Evolutionary conservation across 2,797 vertebrate genomes (phyloP), one percentile per base, ranked within the genome.

Genomic region (Dipus sagitta): DNA sequence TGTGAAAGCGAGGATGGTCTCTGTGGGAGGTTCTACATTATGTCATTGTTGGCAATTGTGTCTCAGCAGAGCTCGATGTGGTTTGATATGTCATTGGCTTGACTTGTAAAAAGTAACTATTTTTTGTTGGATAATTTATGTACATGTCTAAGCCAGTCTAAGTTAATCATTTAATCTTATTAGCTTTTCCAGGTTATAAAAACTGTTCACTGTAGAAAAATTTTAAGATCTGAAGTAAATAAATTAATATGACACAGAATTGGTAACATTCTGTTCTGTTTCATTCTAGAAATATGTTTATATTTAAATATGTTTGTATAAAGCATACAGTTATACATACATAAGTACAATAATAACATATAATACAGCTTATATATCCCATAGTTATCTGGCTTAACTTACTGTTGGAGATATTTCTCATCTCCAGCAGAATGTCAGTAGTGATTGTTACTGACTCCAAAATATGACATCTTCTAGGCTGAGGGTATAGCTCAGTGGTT

Each of bases 1-100:
- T 96, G 85, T 84, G 77, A 86, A 75, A 92, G 88, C 95, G 85
- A 90, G 74, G 79, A 94, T 83, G 79, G 86, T 92, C 90, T 86
- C 94, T 82, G 52, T 75, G 71, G 94, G 92, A 94, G 62, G 15
- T 68, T 92, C 81, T 68, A 34, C 75, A 75, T 95, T 86, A 92
- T 85, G 94, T 96, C 88, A 91, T 79, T 75, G 34, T 34, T 95
- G 93, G 80, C 91, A 77, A 6, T 20, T 52, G 52, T 77, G 52
- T 77, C 14, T 83, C 75, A 74, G 68, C 62, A 88, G 93, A 94
- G 81, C 24, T 21, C 95, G 84, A 4, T 89, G 47, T 90, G 84
- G 34, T 72, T 79, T 93, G 88, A 52, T 72, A 90, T 81, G 24
- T 88, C 83, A 92, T 94, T 92, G 68, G 70, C 84, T 94, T 54